Base-by-base conservation (phyloP, 2,797 vertebrate species). In the Pseudochromis fuscus region DNA sequence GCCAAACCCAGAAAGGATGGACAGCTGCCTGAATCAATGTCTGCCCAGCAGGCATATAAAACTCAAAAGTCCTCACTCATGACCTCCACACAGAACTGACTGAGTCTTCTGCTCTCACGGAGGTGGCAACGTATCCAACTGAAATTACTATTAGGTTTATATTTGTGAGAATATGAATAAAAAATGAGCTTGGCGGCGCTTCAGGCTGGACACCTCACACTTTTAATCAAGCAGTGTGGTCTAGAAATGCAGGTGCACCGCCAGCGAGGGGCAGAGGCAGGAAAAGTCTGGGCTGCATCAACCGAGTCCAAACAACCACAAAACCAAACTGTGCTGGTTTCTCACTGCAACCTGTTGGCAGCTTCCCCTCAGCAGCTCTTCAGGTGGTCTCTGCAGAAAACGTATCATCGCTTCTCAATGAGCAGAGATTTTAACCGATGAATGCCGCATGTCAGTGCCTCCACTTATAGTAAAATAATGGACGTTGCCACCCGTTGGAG, bases 231-330 rank as follows among this genome's bases (percentile, higher is more conserved):
- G 81, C 69, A 44, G 70, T 67, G 75, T 75, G 67, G 76, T 52
- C 49, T 68, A 51, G 81, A 82, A 81, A 82, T 78, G 77, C 86
- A 89, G 77, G 86, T 89, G 87, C 53, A 69, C 25, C 9, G 72
- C 79, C 82, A 87, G 73, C 76, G 83, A 79, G 76, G n/a, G 81
- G 82, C 52, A 55, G 1, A 13, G 44, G 77, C 82, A 66, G 87
- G 81, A 78, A 85, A 79, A 53, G 67, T 72, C 87, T 91, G 82
- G 62, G 19, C 56, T 76, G 51, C 66, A 73, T 85, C 77, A 66
- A 66, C 72, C 66, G 19, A 48, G 77, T 75, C 72, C 60, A 81
- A 87, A 87, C 79, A 81, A 88, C 82, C 88, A 80, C 87, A 82
- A 77, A 89, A 79, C 82, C 73, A 74, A 77, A 67, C 45, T 65